Base-by-base conservation (phyloP, 2,888 invertebrate species). In the Morinoia aosen region DNA sequence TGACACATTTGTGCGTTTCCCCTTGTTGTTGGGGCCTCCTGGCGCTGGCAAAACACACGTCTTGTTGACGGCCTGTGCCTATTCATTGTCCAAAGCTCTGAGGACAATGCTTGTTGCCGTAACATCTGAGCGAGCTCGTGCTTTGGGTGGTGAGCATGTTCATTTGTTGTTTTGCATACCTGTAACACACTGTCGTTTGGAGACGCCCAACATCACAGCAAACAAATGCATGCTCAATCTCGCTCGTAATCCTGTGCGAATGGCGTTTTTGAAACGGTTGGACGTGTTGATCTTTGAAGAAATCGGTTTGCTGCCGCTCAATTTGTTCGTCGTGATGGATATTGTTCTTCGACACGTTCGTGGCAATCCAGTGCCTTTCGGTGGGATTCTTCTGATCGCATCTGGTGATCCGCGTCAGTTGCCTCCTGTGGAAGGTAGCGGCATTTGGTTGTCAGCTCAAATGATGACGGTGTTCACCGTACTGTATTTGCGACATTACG, bases 241-340 rank as follows among this genome's bases (percentile, higher is more conserved):
- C 14, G n/a, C 58, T 58, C 58, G 10, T 14, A 94, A 94, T 39
- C n/a, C n/a, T 5, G 58, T 94, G 58, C 12, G 39, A 57, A 58
- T 94, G 94, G 94, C 94, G 11, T 58, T 94, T 8, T 48, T 94
- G 58, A 94, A 94, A 33, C 94, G 94, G 14, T 48, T 94, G 58
- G 94, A 94, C 57, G 94, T 94, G 19, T 7, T 94, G 7, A n/a
- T 94, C 2, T 58, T 58, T 33, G 61, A 94, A n/a, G 58, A 94
- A 94, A 61, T 61, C 10, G 94, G 94, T 14, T 14, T 94, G 10
- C 58, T 57, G n/a, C 33, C 58, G 25, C 19, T 56, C 58, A 94
- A 58, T 25, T 33, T 58, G 58, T 61, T 94, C n/a, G 58, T 61
- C 14, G 61, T 94, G 12, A 19, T 94, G 61, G 94, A 94, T 58